Evolutionary conservation across 2,797 vertebrate species (phyloP).

Genomic region (Sebastes trivittatus): DNA sequence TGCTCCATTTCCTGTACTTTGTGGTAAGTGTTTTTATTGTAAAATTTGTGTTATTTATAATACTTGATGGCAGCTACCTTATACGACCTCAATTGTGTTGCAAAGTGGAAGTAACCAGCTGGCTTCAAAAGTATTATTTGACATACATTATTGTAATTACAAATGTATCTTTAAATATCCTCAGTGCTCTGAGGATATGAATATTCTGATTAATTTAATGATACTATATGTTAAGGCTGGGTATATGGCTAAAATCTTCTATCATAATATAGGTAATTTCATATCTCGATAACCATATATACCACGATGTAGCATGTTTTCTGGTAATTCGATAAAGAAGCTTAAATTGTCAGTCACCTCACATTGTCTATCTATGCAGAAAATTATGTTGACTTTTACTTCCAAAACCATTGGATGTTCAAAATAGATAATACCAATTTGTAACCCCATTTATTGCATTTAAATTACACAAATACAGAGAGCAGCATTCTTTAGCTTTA

Average conservation of each 20-base stretch:
- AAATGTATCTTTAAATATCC: neutral
- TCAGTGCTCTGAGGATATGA: neutral
- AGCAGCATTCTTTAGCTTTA: neutral
- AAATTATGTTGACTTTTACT: too few relatives aligned
- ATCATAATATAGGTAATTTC: too few relatives aligned
- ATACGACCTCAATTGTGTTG: neutral
- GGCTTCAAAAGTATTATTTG: neutral
- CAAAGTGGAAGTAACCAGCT: neutral
- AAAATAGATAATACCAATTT: neutral
- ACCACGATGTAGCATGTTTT: too few relatives aligned
- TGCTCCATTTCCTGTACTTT: neutral
- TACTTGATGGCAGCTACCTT: too few relatives aligned
- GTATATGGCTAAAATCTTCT: too few relatives aligned
- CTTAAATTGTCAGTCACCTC: neutral
- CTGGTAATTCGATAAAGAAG: too few relatives aligned
- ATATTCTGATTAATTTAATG: neutral
- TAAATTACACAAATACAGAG: neutral
- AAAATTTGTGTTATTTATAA: neutral
- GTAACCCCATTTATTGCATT: neutral
- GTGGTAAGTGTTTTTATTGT: neutral
- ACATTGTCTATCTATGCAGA: neutral
- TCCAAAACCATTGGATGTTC: neutral
- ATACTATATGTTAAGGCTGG: too few relatives aligned
- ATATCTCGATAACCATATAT: too few relatives aligned
- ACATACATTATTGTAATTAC: neutral